Base-by-base conservation (phyloP, 2,797 vertebrate species). In the Chaetodon trifasciatus region DNA sequence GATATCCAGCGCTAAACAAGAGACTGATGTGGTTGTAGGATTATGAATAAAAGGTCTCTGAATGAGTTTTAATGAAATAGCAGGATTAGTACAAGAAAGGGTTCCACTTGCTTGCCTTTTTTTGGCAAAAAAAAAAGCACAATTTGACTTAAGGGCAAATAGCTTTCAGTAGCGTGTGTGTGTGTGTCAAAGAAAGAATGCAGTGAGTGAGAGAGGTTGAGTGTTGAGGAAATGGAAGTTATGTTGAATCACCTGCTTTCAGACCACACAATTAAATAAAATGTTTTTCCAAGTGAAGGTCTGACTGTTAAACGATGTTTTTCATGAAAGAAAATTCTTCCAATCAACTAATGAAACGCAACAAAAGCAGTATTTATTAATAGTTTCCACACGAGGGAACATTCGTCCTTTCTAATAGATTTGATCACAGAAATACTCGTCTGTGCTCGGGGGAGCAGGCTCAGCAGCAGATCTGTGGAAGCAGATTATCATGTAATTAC, bases 401-500 rank as follows among this genome's bases (percentile, higher is more conserved):
- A 39, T 16, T 52, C 63, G 21, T 37, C 39, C 39, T 53, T 62
- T 70, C 32, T 8, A 23, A 35, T 15, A 37, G 4, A 39, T 46
- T 23, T 46, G 17, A 49, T 23, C 28, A 44, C 32, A 57, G 28
- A 40, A 21, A 62, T 3, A 60, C 24, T 53, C 15, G 28, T 32
- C 60, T 53, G 56, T 65, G 49, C n/a, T 70, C 13, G 28, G 55
- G 53, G 55, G 55, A 62, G 17, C 21, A 79, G 57, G 52, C 52
- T 57, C 70, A 70, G 66, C 8, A 52, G 74, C 67, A 72, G 80
- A 73, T 75, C 55, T 58, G 63, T 42, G 49, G 28, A 47, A 72
- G 66, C 76, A 72, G 79, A 86, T 79, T 52, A 75, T 78, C 23
- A 23, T 65, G 70, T 68, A 69, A 70, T 81, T 58, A 83, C 74